Evolutionary conservation across 2,797 vertebrate genomes (phyloP), one percentile per base, ranked within the genome.

Genomic region (Mycteria americana): DNA sequence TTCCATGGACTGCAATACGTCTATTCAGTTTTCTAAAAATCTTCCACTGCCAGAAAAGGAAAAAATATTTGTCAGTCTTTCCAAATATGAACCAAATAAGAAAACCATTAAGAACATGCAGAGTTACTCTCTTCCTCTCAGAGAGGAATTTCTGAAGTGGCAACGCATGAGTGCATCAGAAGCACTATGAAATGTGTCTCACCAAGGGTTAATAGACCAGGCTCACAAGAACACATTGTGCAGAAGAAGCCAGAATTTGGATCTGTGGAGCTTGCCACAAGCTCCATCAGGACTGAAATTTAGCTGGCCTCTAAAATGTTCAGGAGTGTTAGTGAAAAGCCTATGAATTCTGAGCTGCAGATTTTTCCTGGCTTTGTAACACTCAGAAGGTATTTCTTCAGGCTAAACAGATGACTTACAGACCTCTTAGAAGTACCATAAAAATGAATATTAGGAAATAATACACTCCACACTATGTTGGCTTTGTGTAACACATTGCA

Each of bases 321-420:
- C 23, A 62, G 39, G 43, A 51, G 19, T n/a, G 19, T 87, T 85
- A 80, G 22, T 83, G 45, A 80, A 90, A 95, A 95, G 39, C 75
- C 69, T 73, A 25, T 78, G 75, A 86, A 93, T 95, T 80, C 65
- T 79, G 59, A 92, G 53, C 69, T 90, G 73, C 39, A 69, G 69
- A 75, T 82, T 93, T 96, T 95, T 92, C 17, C 69, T 84, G 73
- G 82, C 24, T 86, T 91, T 95, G 35, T 88, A 88, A 79, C 79
- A 73, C 76, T 88, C 74, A 76, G 77, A 82, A 92, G 59, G 73
- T 81, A 90, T 96, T 95, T 96, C 87, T 95, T 84, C 59, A 79
- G 84, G 89, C 82, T 92, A 84, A 93, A 92, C 79, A 94, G 79
- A 90, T 91, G 85, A 95, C 89, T 97, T 97, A 91, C 88, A 96